Evolutionary conservation across 2,888 invertebrate species (phyloP).

Genomic region (Macroteleia sp.): DNA sequence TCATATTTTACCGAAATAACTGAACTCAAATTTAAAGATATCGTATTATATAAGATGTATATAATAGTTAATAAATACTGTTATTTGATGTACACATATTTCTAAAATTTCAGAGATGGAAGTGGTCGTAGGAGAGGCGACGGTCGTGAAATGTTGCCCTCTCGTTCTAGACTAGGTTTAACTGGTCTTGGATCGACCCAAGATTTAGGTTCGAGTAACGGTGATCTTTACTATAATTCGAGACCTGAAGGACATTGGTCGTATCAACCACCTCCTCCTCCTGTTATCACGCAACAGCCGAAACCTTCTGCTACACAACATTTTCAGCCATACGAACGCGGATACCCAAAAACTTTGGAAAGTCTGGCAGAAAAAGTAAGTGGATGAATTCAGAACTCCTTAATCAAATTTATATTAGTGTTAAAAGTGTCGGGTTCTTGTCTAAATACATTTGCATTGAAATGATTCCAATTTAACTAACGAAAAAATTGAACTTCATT

Average conservation of each 20-base stretch:
- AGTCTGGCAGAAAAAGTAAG: slow-evolving; percentile 93
- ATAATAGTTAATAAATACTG: too few relatives aligned
- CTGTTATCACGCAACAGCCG: slow-evolving; percentile 96
- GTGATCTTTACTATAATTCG: slow-evolving; percentile 93
- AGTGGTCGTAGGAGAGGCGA: slow-evolving; percentile 88
- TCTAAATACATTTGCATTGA: slow-evolving; percentile 47
- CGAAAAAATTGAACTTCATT: too few relatives aligned
- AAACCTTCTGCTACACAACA: slow-evolving; percentile 90
- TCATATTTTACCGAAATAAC: too few relatives aligned
- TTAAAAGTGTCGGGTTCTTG: slow-evolving; percentile 51
- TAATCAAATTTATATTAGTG: slow-evolving; percentile 1
- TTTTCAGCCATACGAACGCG: slow-evolving; percentile 94
- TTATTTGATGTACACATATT: too few relatives aligned
- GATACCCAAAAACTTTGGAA: slow-evolving; percentile 94
- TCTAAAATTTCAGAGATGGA: slow-evolving; percentile 86
- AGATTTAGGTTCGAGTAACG: slow-evolving; percentile 85
- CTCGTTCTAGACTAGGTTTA: slow-evolving; percentile 90
- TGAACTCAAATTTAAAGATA: too few relatives aligned
- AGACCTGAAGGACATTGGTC: slow-evolving; percentile 86
- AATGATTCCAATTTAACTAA: not conserved
- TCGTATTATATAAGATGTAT: too few relatives aligned
- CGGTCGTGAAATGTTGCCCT: slow-evolving; percentile 91
- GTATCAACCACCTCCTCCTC: slow-evolving; percentile 92
- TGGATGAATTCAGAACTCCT: too few relatives aligned
- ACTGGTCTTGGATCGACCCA: slow-evolving; percentile 85